These are phyloP conservation scores for Nannoperca obscura DNA, from an alignment of 2,797 vertebrate species.

Conservation along the genomic window DNA sequence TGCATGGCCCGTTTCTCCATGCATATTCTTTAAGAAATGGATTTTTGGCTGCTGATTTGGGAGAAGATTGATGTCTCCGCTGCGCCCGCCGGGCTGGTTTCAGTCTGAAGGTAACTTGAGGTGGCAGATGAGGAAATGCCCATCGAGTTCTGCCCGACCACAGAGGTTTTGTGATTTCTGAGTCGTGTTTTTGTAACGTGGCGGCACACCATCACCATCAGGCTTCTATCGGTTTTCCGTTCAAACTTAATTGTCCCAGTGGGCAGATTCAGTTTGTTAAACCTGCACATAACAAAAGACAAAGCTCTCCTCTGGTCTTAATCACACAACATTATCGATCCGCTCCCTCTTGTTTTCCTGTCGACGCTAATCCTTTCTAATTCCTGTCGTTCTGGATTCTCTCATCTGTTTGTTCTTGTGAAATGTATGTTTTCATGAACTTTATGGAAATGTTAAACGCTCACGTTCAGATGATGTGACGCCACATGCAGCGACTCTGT, in stretches of 20 bases:
- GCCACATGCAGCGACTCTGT: no score
- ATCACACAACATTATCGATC: constrained; percentile 44
- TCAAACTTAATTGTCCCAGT: constrained; percentile 40
- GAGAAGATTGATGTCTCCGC: neutral
- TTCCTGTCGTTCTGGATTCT: constrained; percentile 8
- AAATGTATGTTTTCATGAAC: neutral
- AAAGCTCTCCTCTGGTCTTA: constrained; percentile 27
- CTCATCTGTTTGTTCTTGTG: neutral
- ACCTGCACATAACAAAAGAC: constrained; percentile 15
- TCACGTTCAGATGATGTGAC: no score
- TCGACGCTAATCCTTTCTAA: constrained; percentile 32
- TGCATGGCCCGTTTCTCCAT: neutral
- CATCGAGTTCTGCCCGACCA: neutral
- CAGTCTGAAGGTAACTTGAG: neutral
- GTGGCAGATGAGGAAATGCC: neutral
- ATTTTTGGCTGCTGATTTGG: neutral
- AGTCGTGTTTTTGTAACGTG: neutral
- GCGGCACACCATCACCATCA: neutral
- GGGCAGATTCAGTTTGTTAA: constrained; percentile 46
- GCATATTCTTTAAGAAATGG: neutral
- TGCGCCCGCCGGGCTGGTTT: neutral
- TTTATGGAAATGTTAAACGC: no score
- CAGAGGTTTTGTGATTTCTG: neutral
- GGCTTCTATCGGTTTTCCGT: constrained; percentile 35
- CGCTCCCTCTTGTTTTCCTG: constrained; percentile 7